Conservation (phyloP, 2,113 vertebrate genomes). For the Hipposideros armiger region DNA sequence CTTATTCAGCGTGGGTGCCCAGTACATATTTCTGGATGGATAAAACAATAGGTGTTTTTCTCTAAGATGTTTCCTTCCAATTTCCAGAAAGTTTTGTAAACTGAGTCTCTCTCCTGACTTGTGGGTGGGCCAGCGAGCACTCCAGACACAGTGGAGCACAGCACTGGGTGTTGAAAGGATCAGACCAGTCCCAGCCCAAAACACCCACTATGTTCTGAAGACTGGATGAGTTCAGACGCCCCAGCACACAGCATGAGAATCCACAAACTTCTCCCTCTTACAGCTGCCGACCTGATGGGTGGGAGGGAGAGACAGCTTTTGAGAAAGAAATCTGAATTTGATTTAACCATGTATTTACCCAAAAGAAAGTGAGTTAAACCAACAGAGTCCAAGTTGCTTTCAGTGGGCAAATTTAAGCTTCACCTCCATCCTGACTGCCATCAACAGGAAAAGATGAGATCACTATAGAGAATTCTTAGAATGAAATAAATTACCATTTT, state of each 20-base stretch:
- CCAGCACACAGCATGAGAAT: fast-evolving
- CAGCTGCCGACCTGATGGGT: background rate
- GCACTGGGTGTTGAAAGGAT: background rate
- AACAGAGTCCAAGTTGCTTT: background rate
- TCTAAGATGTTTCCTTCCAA: background rate
- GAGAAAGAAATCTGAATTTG: background rate
- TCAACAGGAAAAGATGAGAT: background rate
- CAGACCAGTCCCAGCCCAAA: no score
- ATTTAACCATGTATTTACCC: background rate
- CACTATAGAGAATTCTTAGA: background rate
- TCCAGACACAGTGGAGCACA: background rate
- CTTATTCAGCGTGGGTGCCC: background rate
- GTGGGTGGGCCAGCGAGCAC: background rate
- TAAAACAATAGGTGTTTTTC: background rate
- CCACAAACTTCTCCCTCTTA: background rate
- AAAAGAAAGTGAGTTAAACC: background rate
- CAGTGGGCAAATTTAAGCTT: background rate
- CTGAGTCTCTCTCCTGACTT: background rate
- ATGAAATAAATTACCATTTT: background rate
- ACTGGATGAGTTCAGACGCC: background rate
- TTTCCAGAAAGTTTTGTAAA: background rate
- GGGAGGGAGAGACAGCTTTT: background rate
- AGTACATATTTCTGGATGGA: background rate
- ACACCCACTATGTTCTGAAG: background rate
- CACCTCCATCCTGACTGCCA: background rate